Evolutionary conservation across 37 sponge, comb jelly and placozoan species (phyloP), one percentile per base, ranked within the genome.

Genomic region (Cliona cf. orientalis): DNA sequence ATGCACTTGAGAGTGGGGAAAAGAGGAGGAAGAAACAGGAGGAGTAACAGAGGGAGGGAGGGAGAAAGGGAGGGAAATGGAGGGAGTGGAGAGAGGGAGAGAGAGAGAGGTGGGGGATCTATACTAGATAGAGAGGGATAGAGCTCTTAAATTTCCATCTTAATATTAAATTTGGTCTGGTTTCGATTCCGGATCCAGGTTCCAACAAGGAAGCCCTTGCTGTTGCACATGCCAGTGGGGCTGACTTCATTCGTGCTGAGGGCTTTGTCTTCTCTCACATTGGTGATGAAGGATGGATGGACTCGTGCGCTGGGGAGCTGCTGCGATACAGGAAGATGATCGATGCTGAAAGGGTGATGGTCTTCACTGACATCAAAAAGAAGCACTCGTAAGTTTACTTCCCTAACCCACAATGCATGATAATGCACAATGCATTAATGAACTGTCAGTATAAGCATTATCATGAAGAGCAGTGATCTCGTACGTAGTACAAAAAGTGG

Each of bases 261-360:
- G 91, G 97, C 7, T 96, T 86, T 76, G 91, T 94, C 11, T 96
- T 81, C 59, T 86, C 97, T 21, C 97, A 96, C 53, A 87, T 96
- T 53, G 94, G 81, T 29, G 97, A 96, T 79, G 97, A 96, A 42
- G 97, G 97, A 1, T 92, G 87, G 87, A 85, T 90, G 41, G 94
- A 93, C 43, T 69, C 92, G 0, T 93, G 89, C 82, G 97, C 97
- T 65, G 97, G 92, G 31, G 89, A 91, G 9, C 86, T 96, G 35
- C 69, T 96, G 35, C 58, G 97, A 29, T 96, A 96, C 44, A 34
- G 94, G 33, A 80, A 53, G 57, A 60, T 36, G 23, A 85, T 96
- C 56, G 87, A 83, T 74, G 97, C 92, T 71, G 89, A 96, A 0
- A 49, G 84, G 29, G 56, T 94, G 11, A 22, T 80, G 3, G 71